These are phyloP conservation scores for Actias luna DNA, from an alignment of 2,888 invertebrate genomes.

Conservation along the genomic window DNA sequence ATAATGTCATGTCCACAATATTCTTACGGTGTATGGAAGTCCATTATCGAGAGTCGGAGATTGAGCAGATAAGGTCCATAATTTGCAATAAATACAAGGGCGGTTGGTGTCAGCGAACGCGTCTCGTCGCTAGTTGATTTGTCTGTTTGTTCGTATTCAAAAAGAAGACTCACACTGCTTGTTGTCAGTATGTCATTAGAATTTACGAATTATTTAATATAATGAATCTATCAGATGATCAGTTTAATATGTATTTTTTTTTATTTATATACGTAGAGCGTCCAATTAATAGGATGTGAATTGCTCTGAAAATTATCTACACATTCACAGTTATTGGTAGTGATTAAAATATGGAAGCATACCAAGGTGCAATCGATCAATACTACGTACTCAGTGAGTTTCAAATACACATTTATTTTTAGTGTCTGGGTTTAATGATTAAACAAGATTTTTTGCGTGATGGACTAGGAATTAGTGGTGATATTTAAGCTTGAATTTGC, in stretches of 20 bases:
- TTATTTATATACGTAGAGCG: background rate
- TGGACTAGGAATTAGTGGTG: too few species aligned
- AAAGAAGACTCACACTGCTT: background rate
- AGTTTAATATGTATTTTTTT: background rate
- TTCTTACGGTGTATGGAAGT: constrained; percentile 52
- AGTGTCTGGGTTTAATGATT: too few species aligned
- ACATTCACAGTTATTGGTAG: background rate
- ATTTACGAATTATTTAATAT: background rate
- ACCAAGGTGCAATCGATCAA: background rate
- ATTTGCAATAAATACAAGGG: constrained; percentile 79
- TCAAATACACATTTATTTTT: background rate
- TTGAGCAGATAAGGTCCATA: constrained; percentile 70
- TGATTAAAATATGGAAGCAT: background rate
- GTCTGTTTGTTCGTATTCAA: background rate
- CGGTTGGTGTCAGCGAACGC: constrained; percentile 55
- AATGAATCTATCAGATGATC: background rate
- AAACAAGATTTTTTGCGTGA: too few species aligned
- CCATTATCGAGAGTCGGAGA: constrained; percentile 74
- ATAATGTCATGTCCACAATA: constrained; percentile 40
- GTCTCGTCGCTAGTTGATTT: constrained; percentile 14
- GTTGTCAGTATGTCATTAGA: background rate
- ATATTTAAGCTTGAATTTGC: too few species aligned
- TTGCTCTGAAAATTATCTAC: background rate
- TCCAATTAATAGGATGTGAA: background rate
- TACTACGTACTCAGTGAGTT: too few species aligned